phyloP scores from a whole-genome alignment of 2,888 invertebrate genomes.

The Blastobasis lacticolella region DNA sequence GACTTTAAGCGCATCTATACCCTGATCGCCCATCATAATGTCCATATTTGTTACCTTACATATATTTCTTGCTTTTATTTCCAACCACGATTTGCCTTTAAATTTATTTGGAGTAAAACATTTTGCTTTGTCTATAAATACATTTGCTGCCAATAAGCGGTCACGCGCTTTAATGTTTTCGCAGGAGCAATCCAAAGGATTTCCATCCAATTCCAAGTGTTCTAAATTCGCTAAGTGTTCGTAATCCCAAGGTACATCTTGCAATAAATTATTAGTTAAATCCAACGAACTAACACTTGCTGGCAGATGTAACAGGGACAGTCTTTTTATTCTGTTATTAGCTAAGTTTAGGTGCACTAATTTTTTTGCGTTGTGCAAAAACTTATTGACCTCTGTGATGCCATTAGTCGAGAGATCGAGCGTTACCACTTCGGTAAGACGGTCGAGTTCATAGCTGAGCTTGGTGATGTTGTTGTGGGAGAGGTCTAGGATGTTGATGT shows the following conservation, averaged over 20 bases:
- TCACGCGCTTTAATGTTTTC: slow-evolving; percentile 78
- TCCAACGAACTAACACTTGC: slow-evolving; percentile 76
- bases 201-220: slow-evolving; percentile 78
- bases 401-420: slow-evolving; percentile 78
- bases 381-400: slow-evolving; percentile 72
- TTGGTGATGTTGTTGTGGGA: slow-evolving; percentile 77
- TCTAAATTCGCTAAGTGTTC: slow-evolving; percentile 70
- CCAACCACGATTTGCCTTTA: slow-evolving; percentile 71
- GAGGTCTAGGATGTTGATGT: slow-evolving; percentile 75
- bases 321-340: slow-evolving; percentile 73
- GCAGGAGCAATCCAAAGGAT: slow-evolving; percentile 82
- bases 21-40: slow-evolving; percentile 78
- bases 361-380: slow-evolving; percentile 73
- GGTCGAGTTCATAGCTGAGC: slow-evolving; percentile 70
- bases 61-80: slow-evolving; percentile 71
- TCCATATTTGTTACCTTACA: slow-evolving; percentile 70
- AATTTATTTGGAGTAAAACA: slow-evolving; percentile 71
- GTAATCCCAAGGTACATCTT: slow-evolving; percentile 75
- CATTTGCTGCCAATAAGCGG: slow-evolving; percentile 67
- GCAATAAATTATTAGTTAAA: slow-evolving; percentile 76
- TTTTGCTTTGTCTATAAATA: slow-evolving; percentile 69
- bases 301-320: slow-evolving; percentile 71
- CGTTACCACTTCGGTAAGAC: slow-evolving; percentile 75
- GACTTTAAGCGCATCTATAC: slow-evolving; percentile 53
- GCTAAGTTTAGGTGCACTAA: slow-evolving; percentile 75